Evolutionary conservation across 2,888 invertebrate species (phyloP), one percentile per base, ranked within the genome.

Genomic region (Brachylomia viminalis): DNA sequence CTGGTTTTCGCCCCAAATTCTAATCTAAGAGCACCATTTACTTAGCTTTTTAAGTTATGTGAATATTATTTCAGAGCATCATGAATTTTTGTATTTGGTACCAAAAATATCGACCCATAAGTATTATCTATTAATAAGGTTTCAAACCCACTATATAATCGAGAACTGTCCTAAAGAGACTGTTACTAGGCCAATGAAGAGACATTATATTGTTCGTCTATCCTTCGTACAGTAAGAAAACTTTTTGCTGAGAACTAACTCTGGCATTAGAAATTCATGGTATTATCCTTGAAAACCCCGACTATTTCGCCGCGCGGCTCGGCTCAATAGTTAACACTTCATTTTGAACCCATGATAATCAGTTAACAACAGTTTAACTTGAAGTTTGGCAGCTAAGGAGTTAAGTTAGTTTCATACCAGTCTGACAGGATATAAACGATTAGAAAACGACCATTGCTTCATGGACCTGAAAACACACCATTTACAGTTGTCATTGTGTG

Each of bases 341-440:
- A 86, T 86, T 82, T 69, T 52, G 83, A 86, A 82, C 78, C 76
- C 86, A 58, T 49, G 74, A 59, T 85, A 68, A 82, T 81, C 70
- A 64, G 67, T 75, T 75, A 64, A 77, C 77, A 75, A 82, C 81
- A 70, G 75, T 81, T 70, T 52, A 62, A 82, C 61, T 81, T 66
- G 45, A 62, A 84, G 75, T 80, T 69, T 70, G 54, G 64, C 30
- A 38, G 59, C 23, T 54, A 49, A 70, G 84, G 42, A 65, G 54
- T 64, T 78, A 38, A 79, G 58, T 78, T 78, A 38, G 83, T 82
- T 82, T 47, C 65, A 54, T 38, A 82, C 33, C 7, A 20, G 64
- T 75, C n/a, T n/a, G 30, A 20, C 30, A 20, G 15, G 11, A 13
- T 45, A 45, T 30, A 6, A 42, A 42, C 10, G 10, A 30, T 45